These are phyloP conservation scores for Thrips palmi DNA, from an alignment of 1,140 invertebrate genomes.

Conservation along the genomic window DNA sequence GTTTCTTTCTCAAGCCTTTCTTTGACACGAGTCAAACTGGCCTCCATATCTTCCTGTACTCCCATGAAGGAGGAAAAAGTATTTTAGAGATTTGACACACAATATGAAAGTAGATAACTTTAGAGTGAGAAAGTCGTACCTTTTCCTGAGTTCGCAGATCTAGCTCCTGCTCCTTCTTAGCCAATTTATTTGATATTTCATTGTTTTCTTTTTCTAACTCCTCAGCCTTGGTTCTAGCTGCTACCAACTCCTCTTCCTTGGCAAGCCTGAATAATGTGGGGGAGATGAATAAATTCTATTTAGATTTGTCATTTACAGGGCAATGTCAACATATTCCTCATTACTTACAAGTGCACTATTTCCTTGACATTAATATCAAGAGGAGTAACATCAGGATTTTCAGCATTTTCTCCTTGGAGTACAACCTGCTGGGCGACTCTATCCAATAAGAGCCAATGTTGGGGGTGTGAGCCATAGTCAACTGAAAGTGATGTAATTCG, in stretches of 20 bases:
- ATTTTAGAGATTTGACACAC: not conserved
- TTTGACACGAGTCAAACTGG: slow-evolving; percentile 63
- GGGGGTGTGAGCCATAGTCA: slow-evolving; percentile 62
- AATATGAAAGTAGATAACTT: not conserved
- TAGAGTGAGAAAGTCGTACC: too few species aligned
- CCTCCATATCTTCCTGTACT: slow-evolving; percentile 67
- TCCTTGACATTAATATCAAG: slow-evolving; percentile 82
- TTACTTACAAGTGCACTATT: slow-evolving; percentile 58
- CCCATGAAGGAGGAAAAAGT: not conserved
- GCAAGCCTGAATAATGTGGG: slow-evolving; percentile 43
- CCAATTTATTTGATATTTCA: slow-evolving; percentile 64
- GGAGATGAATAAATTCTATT: too few species aligned
- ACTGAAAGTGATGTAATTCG: slow-evolving; percentile 29
- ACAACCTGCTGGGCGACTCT: slow-evolving; percentile 90
- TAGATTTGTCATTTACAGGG: too few species aligned
- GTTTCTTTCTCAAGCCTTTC: slow-evolving; percentile 81
- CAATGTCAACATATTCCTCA: not conserved
- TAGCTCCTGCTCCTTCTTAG: slow-evolving; percentile 85
- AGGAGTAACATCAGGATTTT: slow-evolving; percentile 67
- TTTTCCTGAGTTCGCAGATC: slow-evolving; percentile 78
- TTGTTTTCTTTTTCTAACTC: slow-evolving; percentile 77
- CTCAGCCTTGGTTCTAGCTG: slow-evolving; percentile 68
- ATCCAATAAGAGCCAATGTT: slow-evolving; percentile 88
- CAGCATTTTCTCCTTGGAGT: slow-evolving; percentile 54
- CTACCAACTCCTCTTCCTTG: slow-evolving; percentile 83